phyloP scores from a whole-genome alignment of 2,888 invertebrate species.

The Caenorhabditis drosophilae region DNA sequence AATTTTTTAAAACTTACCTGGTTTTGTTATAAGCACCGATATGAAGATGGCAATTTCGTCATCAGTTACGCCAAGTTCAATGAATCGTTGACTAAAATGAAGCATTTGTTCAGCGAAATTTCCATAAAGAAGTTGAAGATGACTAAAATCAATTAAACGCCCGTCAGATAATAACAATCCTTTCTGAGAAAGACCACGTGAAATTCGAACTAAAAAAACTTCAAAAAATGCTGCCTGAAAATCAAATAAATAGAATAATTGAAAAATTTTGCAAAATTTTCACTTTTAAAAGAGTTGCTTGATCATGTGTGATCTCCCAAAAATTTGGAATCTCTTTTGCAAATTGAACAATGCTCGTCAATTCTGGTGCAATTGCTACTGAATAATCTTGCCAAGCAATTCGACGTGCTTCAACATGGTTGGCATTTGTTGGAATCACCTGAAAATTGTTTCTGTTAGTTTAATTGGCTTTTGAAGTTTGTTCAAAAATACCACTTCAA shows the following conservation, averaged over 20 bases:
- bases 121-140: constrained; percentile 21
- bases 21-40: constrained; percentile 16
- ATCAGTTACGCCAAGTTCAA: constrained; percentile 11
- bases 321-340: constrained; percentile 30
- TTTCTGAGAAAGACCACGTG: constrained; percentile 18
- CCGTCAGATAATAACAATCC: constrained; percentile 29
- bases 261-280: neutral
- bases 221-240: constrained; percentile 18
- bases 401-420: constrained; percentile 4
- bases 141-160: constrained; percentile 2
- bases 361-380: constrained; percentile 1
- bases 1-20: constrained; percentile 7
- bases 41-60: constrained; percentile 24
- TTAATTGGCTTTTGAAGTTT: neutral
- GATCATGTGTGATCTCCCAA: constrained; percentile 14
- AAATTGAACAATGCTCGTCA: constrained; percentile 23
- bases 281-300: constrained; percentile 31
- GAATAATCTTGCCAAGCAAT: constrained; percentile 33
- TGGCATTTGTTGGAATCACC: constrained; percentile 2
- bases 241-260: neutral
- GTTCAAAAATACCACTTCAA: constrained; percentile 6
- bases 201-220: constrained; percentile 25
- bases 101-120: constrained; percentile 18
- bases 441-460: constrained; percentile 1
- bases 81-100: constrained; percentile 3